Conservation (phyloP, 2,888 invertebrate species). For the Heliconius cydno region DNA sequence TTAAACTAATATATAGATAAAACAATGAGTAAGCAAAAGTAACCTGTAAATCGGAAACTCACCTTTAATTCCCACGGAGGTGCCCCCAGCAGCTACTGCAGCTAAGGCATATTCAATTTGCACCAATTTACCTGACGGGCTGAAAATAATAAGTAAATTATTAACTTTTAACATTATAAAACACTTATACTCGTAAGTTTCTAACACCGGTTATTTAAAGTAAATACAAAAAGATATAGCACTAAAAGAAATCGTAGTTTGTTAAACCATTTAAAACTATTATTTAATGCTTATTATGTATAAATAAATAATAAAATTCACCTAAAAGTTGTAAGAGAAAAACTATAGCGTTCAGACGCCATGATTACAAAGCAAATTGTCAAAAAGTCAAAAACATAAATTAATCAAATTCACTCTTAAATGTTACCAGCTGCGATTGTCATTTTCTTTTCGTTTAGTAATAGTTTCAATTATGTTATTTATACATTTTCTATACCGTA, state of each 20-base stretch:
- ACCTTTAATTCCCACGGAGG: constrained; percentile 99
- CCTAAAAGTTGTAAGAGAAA: constrained; percentile 92
- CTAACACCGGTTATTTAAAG: constrained; percentile 33
- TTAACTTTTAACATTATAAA: constrained; percentile 44
- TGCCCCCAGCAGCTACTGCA: constrained; percentile 98
- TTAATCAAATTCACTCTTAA: constrained; percentile 61
- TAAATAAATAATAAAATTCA: constrained; percentile 56
- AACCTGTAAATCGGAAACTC: constrained; percentile 55
- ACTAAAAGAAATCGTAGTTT: not conserved
- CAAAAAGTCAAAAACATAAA: constrained; percentile 53
- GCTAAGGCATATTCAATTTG: constrained; percentile 99
- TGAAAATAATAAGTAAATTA: constrained; percentile 74
- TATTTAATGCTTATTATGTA: not conserved
- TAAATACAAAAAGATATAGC: not conserved
- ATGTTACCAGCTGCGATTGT: constrained; percentile 54
- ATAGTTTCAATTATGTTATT: not conserved
- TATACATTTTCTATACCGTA: too few relatives aligned
- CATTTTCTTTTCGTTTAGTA: constrained; percentile 24
- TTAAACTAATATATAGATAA: not conserved
- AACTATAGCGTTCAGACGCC: constrained; percentile 98
- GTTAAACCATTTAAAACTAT: not conserved
- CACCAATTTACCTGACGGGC: constrained; percentile 99
- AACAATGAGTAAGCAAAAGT: constrained; percentile 49
- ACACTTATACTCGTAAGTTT: constrained; percentile 38
- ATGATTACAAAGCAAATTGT: constrained; percentile 87